Evolutionary conservation across 2,888 invertebrate species (phyloP).

Genomic region (Andrena haemorrhoa): DNA sequence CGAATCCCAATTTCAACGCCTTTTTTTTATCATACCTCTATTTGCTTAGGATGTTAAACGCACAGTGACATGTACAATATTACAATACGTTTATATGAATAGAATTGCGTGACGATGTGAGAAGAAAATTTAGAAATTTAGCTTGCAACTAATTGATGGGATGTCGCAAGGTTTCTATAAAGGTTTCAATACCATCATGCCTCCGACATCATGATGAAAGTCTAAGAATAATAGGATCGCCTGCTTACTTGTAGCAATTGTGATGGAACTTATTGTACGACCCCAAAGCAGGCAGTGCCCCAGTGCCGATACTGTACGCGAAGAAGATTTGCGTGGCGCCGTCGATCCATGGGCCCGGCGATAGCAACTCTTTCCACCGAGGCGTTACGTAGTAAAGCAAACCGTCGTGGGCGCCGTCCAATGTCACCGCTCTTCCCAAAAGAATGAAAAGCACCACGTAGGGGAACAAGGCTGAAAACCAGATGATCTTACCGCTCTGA

Average conservation of each 20-base stretch:
- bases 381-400: conserved; percentile 90
- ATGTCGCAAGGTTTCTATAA: too few species aligned
- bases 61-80: too few species aligned
- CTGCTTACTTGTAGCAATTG: conserved; percentile 89
- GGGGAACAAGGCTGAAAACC: conserved; percentile 92
- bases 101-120: too few species aligned
- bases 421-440: conserved; percentile 88
- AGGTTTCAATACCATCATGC: too few species aligned
- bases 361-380: conserved; percentile 86
- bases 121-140: too few species aligned
- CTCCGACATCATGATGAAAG: too few species aligned
- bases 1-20: too few species aligned
- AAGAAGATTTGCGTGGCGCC: conserved; percentile 93
- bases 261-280: conserved; percentile 92
- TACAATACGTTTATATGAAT: too few species aligned
- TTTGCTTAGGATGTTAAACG: too few species aligned
- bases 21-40: too few species aligned
- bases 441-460: conserved; percentile 90
- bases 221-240: too few species aligned
- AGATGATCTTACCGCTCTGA: conserved; percentile 92
- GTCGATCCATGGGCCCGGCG: conserved; percentile 89
- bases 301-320: conserved; percentile 92
- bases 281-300: conserved; percentile 90
- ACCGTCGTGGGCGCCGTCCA: conserved; percentile 89
- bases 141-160: too few species aligned